Evolutionary conservation across 2,797 vertebrate genomes (phyloP).

Genomic region (Phyllotis vaccarum): DNA sequence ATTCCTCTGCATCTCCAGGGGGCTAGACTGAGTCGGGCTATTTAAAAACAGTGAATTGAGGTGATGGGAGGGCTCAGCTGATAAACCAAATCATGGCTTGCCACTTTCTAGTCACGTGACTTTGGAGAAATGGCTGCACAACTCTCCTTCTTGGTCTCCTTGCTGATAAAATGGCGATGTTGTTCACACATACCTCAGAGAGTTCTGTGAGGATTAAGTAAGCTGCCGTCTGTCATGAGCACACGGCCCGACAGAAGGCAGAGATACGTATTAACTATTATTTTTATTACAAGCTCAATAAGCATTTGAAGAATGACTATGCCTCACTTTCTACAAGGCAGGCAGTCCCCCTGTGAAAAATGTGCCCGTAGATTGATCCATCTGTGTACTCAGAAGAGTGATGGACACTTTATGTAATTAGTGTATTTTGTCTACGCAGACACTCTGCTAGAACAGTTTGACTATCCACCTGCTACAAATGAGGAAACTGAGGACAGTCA

Average conservation of each 20-base stretch:
- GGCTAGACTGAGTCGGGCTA: not conserved
- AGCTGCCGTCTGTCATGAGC: not conserved
- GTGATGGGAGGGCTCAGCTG: not conserved
- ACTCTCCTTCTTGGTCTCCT: not conserved
- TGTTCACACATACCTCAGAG: not conserved
- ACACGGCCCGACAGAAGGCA: not conserved
- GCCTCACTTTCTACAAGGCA: not conserved
- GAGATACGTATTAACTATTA: not conserved
- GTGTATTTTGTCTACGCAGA: not conserved
- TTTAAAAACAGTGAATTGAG: not conserved
- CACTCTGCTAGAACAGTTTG: not conserved
- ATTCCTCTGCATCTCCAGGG: not conserved
- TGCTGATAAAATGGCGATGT: not conserved
- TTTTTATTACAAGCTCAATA: constrained; percentile 54
- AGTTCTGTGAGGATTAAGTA: not conserved
- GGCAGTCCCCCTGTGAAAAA: constrained; percentile 18
- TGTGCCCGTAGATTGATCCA: not conserved
- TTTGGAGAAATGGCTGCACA: not conserved
- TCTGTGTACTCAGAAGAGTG: constrained; percentile 10
- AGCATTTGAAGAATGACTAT: constrained; percentile 37
- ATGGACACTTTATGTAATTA: not conserved
- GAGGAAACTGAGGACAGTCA: not conserved
- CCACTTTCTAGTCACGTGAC: not conserved
- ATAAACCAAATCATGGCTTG: not conserved
- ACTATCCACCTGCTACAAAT: not conserved